Evolutionary conservation across 2,113 vertebrate genomes (phyloP).

Genomic region (Microcebus griseorufus): DNA sequence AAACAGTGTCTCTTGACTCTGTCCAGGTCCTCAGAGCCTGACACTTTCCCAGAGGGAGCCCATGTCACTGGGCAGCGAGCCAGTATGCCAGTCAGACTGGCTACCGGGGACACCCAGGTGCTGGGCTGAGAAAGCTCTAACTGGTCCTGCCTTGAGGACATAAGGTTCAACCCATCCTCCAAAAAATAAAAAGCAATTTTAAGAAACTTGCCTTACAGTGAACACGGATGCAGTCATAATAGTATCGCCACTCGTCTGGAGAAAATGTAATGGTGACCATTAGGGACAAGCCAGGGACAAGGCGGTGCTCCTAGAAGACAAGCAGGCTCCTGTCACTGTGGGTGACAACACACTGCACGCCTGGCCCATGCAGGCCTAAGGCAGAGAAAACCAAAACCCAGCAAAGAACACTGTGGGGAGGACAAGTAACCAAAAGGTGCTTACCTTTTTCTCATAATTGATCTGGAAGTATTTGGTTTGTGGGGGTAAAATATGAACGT

Average conservation of each 20-base stretch:
- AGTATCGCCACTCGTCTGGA: conserved; percentile 95
- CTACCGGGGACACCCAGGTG: fast-evolving
- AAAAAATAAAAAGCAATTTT: neutral
- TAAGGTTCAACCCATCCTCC: fast-evolving
- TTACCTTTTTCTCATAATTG: conserved; percentile 92
- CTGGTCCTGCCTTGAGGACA: neutral
- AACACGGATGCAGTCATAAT: conserved; percentile 94
- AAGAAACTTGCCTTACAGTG: conserved; percentile 90
- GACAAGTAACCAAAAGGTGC: neutral
- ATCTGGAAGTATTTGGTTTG: conserved; percentile 94
- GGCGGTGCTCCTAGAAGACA: conserved; percentile 86
- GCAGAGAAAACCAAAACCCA: neutral
- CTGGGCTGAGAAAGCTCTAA: neutral
- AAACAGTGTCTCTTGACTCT: neutral
- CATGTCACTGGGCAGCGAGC: no score
- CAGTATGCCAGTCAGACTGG: neutral
- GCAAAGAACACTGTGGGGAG: fast-evolving
- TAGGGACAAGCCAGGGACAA: conserved; percentile 93
- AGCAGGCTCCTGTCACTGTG: neutral
- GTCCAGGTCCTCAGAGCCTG: neutral
- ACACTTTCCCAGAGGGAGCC: no score
- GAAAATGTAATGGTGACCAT: conserved; percentile 88
- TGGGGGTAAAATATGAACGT: conserved; percentile 92
- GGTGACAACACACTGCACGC: no score
- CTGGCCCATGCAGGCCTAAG: fast-evolving